These are phyloP conservation scores for Hippopotamus amphibius DNA, from an alignment of 2,113 vertebrate species.

Conservation along the genomic window DNA sequence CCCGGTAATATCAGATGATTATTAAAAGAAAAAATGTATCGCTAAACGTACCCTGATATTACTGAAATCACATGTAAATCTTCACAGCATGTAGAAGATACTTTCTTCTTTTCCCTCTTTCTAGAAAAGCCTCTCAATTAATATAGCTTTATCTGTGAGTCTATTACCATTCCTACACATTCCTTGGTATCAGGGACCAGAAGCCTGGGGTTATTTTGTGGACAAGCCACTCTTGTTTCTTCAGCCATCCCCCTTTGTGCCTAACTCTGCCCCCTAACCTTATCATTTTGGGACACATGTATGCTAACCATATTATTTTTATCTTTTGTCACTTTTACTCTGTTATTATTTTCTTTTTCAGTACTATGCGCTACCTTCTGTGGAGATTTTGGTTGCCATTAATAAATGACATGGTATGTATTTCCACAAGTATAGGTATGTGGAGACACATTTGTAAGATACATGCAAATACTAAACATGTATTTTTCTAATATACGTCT, in stretches of 20 bases:
- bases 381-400: neutral
- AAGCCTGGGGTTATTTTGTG: neutral
- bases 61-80: neutral
- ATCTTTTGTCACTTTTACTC: neutral
- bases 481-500: neutral
- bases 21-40: neutral
- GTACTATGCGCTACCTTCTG: neutral
- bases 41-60: neutral
- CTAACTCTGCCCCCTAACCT: neutral
- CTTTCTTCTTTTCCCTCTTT: neutral
- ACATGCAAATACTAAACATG: neutral
- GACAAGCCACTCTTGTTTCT: neutral
- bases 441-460: neutral
- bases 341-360: neutral
- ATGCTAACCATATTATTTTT: neutral
- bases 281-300: neutral
- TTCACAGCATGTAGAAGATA: neutral
- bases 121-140: neutral
- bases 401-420: neutral
- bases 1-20: conserved; percentile 9
- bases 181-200: neutral
- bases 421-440: neutral
- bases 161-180: neutral
- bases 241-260: neutral
- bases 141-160: neutral